Evolutionary conservation across 1,140 invertebrate species (phyloP), one percentile per base, ranked within the genome.

Genomic region (Drosophila fuyamai): DNA sequence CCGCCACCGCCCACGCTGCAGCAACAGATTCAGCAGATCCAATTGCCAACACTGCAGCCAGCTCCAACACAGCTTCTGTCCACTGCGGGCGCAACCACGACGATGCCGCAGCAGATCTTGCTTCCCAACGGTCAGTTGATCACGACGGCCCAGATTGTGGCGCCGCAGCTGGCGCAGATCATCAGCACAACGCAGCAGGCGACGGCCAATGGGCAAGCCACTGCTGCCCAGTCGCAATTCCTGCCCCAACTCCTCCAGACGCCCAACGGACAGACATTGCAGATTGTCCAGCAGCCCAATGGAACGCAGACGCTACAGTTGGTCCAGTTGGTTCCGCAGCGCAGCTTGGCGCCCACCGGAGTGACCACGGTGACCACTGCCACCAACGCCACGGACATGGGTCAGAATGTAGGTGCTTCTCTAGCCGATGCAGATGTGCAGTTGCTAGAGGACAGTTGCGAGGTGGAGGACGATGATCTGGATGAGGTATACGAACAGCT

Each of bases 51-150:
- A 2, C 43, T 90, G 9, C 85, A 85, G 35, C 76, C 62, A 7
- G 77, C 84, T 8, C 90, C 90, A 40, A 32, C 76, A 27, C 81
- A 76, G 54, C 55, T 79, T 6, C 13, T 82, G 57, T 79, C 90
- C 18, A 71, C 76, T 6, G 63, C 74, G 36, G 55, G 63, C n/a
- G 38, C 68, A 40, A 81, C 76, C 5, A 68, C 74, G 1, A 70
- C 65, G 7, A 32, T 92, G 53, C 75, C 86, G 12, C 90, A 91
- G 61, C 92, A 92, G 70, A 81, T 92, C 12, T 76, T 92, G 12
- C 65, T 92, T 46, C 90, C 92, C 13, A 92, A 92, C 73, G 91
- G 92, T 9, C 91, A 92, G 59, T 77, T 92, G n/a, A 89, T 92
- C 13, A 92, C 91, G n/a, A 91, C 92, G 12, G 79, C 90, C 4